phyloP scores from a whole-genome alignment of 2,888 invertebrate species.

The Itoplectis maculator region DNA sequence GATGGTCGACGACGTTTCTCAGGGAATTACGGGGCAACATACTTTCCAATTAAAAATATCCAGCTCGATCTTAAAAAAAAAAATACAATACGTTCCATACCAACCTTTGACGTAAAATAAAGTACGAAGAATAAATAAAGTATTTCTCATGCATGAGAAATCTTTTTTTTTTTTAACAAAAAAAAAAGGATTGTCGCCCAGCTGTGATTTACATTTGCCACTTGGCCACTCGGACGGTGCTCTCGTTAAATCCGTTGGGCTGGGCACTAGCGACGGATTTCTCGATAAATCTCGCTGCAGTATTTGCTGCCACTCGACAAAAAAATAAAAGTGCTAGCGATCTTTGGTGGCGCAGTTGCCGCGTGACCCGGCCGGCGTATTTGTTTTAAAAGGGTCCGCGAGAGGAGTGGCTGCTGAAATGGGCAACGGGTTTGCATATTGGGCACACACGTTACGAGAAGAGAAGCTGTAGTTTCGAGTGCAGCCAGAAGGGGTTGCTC shows the following conservation, averaged over 20 bases:
- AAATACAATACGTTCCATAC: not conserved
- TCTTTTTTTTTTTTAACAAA: slow-evolving; percentile 17
- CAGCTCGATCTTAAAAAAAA: too few species aligned
- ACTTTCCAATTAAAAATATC: not conserved
- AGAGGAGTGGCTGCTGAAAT: slow-evolving; percentile 80
- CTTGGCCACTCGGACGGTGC: slow-evolving; percentile 56
- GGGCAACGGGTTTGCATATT: slow-evolving; percentile 81
- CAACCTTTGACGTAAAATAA: not conserved
- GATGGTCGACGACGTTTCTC: slow-evolving; percentile 8
- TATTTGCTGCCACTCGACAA: slow-evolving; percentile 54
- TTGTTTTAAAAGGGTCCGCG: slow-evolving; percentile 81
- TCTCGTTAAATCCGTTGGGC: slow-evolving; percentile 56
- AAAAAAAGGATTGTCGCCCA: slow-evolving; percentile 39
- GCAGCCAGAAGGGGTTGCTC: not conserved
- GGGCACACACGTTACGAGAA: slow-evolving; percentile 74
- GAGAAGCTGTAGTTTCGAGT: slow-evolving; percentile 52
- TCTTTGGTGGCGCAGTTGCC: slow-evolving; percentile 75
- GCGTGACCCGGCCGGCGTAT: slow-evolving; percentile 73
- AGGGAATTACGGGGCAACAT: not conserved
- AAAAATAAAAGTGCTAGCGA: slow-evolving; percentile 60
- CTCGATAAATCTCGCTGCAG: slow-evolving; percentile 60
- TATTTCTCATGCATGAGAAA: not conserved
- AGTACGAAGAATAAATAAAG: not conserved
- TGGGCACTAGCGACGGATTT: slow-evolving; percentile 38
- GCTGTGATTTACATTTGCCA: slow-evolving; percentile 56